Evolutionary conservation across 2,113 vertebrate genomes (phyloP).

Genomic region (Illadopsis cleaveri): DNA sequence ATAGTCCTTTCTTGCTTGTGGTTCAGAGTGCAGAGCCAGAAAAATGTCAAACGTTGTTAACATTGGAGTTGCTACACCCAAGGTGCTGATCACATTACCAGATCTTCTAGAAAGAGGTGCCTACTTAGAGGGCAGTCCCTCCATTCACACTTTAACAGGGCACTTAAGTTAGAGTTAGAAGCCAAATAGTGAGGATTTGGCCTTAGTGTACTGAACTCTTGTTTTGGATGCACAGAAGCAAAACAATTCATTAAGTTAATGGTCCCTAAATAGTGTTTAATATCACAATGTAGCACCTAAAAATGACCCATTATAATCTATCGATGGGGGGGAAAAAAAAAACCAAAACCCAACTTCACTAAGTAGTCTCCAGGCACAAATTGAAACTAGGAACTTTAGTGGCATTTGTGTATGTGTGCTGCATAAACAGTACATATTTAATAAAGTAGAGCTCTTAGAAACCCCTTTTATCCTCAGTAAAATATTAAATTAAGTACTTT

Average conservation of each 20-base stretch:
- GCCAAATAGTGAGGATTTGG: neutral
- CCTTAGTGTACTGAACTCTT: neutral
- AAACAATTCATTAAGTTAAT: neutral
- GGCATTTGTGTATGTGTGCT: neutral
- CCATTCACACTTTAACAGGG: neutral
- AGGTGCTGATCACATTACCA: neutral
- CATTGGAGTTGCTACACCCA: neutral
- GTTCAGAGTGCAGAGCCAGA: neutral
- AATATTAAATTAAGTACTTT: neutral
- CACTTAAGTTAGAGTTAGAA: neutral
- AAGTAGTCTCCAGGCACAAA: slow-evolving; percentile 24
- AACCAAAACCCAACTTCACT: too few species aligned
- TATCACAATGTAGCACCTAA: neutral
- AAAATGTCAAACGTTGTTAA: neutral
- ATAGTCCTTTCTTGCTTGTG: neutral
- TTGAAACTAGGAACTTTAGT: neutral
- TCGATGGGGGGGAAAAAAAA: neutral
- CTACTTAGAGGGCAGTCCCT: neutral
- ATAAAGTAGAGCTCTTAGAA: neutral
- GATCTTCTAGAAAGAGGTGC: neutral
- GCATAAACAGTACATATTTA: slow-evolving; percentile 30
- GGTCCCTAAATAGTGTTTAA: neutral
- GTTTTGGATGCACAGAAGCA: neutral
- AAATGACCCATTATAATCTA: neutral
- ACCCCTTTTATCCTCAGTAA: neutral